phyloP scores from a whole-genome alignment of 1,140 invertebrate genomes.

The Lepidostoma basale region DNA sequence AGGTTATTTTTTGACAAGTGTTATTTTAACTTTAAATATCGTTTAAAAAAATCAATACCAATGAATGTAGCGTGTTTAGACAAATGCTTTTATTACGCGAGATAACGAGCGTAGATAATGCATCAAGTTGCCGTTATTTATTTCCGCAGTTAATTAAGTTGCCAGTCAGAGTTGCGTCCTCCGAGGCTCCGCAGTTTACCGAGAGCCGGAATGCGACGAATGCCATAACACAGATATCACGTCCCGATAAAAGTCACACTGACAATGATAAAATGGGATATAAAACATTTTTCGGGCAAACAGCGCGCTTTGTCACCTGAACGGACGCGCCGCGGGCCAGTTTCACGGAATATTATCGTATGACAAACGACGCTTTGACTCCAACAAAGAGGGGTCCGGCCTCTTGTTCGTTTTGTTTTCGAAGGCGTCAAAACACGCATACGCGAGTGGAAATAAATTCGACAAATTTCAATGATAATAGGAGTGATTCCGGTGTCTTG shows the following conservation, averaged over 20 bases:
- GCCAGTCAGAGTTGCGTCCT: background rate
- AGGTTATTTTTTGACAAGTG: too few relatives aligned
- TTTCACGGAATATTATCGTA: slow-evolving; percentile 42
- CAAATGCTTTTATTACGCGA: too few relatives aligned
- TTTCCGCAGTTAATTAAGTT: too few relatives aligned
- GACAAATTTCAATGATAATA: slow-evolving; percentile 45
- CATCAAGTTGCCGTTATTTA: too few relatives aligned
- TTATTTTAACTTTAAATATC: too few relatives aligned
- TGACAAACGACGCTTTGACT: slow-evolving; percentile 15
- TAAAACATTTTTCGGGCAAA: slow-evolving; percentile 41
- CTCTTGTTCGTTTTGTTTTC: slow-evolving; percentile 16
- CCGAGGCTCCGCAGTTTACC: background rate
- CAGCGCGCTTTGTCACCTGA: slow-evolving; percentile 34
- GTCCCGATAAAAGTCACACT: slow-evolving; percentile 37
- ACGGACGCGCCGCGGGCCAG: slow-evolving; percentile 39
- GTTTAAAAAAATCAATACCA: too few relatives aligned
- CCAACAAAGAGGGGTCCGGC: slow-evolving; percentile 26
- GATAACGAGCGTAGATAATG: too few relatives aligned
- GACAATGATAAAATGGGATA: slow-evolving; percentile 45
- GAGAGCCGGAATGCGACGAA: slow-evolving; percentile 29
- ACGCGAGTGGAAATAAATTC: slow-evolving; percentile 36
- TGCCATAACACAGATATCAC: slow-evolving; percentile 43
- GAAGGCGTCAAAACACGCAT: slow-evolving; percentile 40
- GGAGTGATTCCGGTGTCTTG: slow-evolving; percentile 29
- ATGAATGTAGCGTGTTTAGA: too few relatives aligned